Evolutionary conservation across 2,797 vertebrate species (phyloP), one percentile per base, ranked within the genome.

Genomic region (Neosilurus hyrtlii): DNA sequence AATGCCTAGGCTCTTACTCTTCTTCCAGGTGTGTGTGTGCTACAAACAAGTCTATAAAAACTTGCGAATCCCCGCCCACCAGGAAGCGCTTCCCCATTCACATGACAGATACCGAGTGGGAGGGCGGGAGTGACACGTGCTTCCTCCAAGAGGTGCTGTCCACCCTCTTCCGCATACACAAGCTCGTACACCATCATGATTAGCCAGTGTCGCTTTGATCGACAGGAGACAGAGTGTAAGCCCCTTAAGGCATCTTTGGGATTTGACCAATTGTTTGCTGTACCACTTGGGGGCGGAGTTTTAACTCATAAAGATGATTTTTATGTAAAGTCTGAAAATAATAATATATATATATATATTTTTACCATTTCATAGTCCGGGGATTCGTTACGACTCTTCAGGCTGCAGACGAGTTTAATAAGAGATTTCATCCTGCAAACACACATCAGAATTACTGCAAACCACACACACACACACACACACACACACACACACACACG

Each of bases 281-380:
- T 3, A 10, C 30, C 3, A 35, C 2, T 15, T 1, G 9, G 66
- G 37, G 18, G 1, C 24, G 8, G 26, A 11, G 52, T 57, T 74
- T 74, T 14, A 22, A 4, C 4, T 12, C n/a, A 30, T 30, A 75
- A 59, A 75, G 6, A 73, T 49, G 4, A n/a, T 49, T 4, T 10
- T 72, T 15, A 16, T 54, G 14, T 18, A 26, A 54, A 52, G 70
- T 4, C 37, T 75, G 20, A n/a, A 75, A 57, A 75, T 6, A 9
- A 37, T 12, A 0, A 59, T 1, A 16, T 67, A 4, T 22, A n/a
- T n/a, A n/a, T n/a, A n/a, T n/a, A n/a, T n/a, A n/a, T n/a, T 71
- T 30, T 57, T 91, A 98, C 98, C 97, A 99, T 97, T 93, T 99
- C 97, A 22, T 99, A 99, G 90, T 99, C 97, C 0, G 96, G 96